phyloP scores from a whole-genome alignment of 1,140 invertebrate species.

The Tetramorium alpestre region DNA sequence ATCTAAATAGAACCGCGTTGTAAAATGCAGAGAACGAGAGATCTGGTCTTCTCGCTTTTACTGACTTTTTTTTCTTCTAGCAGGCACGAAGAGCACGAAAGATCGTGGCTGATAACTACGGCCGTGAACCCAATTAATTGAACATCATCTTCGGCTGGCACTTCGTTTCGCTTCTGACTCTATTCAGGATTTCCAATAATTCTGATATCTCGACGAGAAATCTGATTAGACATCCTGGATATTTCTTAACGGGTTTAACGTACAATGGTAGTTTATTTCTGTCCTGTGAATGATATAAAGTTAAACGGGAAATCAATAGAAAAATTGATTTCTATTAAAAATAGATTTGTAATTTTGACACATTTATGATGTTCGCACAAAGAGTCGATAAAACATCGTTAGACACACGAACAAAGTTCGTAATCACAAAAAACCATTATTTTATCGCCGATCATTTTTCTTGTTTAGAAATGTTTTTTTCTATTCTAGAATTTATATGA shows the following conservation, averaged over 20 bases:
- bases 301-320: neutral
- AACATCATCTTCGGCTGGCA: conserved; percentile 49
- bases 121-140: conserved; percentile 64
- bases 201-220: conserved; percentile 67
- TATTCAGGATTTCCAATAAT: conserved; percentile 75
- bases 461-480: neutral
- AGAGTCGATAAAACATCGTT: neutral
- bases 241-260: conserved; percentile 23
- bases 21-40: neutral
- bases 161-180: conserved; percentile 40
- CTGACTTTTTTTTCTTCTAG: neutral
- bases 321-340: neutral
- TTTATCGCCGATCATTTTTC: neutral
- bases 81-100: neutral
- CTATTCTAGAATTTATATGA: neutral
- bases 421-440: conserved; percentile 3
- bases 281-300: neutral
- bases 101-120: conserved; percentile 20
- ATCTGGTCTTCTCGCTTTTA: neutral
- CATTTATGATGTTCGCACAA: neutral
- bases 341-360: neutral
- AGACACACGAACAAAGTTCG: neutral
- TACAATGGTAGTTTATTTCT: neutral
- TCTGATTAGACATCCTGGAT: conserved; percentile 35
- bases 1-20: conserved; percentile 9